These are phyloP conservation scores for Ctenodactylus gundi DNA, from an alignment of 2,113 vertebrate species.

Conservation along the genomic window DNA sequence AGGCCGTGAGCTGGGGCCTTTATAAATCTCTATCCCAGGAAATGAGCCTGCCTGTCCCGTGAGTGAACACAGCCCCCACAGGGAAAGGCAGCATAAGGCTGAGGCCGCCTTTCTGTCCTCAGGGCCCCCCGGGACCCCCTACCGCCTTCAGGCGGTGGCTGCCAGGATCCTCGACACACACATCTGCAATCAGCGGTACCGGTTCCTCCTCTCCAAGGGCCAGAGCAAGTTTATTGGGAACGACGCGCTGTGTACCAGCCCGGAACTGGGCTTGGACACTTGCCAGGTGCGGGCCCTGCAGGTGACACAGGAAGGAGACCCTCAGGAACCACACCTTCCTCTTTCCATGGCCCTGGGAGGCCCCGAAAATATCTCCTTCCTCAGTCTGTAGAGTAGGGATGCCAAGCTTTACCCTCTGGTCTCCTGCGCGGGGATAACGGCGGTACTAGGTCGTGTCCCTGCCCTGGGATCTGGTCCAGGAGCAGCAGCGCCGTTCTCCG, in stretches of 20 bases:
- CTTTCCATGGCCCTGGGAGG: neutral
- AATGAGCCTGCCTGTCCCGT: neutral
- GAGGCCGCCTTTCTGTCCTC: neutral
- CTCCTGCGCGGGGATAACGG: rapidly evolving
- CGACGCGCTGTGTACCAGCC: conserved; percentile 26
- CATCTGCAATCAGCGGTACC: conserved; percentile 18
- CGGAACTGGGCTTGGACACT: neutral
- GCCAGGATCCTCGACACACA: neutral
- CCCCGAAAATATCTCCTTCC: neutral
- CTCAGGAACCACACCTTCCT: neutral
- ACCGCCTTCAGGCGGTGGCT: conserved; percentile 53
- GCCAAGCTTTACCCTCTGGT: neutral
- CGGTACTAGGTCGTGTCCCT: too few species aligned
- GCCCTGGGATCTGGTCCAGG: too few species aligned
- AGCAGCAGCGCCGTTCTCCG: too few species aligned
- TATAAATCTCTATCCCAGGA: neutral
- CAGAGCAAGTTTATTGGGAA: neutral
- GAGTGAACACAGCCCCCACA: neutral
- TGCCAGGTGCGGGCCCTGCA: conserved; percentile 54
- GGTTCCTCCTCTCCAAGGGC: conserved; percentile 41
- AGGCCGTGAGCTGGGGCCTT: too few species aligned
- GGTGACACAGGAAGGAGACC: neutral
- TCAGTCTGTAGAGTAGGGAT: neutral
- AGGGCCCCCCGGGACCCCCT: neutral
- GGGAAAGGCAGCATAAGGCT: neutral